Evolutionary conservation across 2,888 invertebrate species (phyloP), one percentile per base, ranked within the genome.

Genomic region (Isoperla grammatica): DNA sequence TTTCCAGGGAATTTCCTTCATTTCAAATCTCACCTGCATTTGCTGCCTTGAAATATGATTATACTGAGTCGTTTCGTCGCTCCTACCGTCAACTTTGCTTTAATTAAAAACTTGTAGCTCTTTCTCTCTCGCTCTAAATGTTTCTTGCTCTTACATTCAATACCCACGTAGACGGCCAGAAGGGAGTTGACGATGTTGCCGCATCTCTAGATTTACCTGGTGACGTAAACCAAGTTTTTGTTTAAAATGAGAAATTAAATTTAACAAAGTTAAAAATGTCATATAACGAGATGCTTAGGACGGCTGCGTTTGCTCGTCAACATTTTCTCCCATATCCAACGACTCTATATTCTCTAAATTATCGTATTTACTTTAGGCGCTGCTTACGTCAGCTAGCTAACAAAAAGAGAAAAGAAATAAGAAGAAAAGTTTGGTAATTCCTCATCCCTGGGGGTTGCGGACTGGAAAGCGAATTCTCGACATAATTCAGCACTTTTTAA

Each of bases 401-500:
- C 53, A 20, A 46, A 46, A 53, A 39, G 53, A 53, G 39, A 53
- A 20, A 39, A 53, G 17, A 20, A 20, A 17, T 19, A 19, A 19
- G 39, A 39, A 37, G 22, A 37, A 53, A 53, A 53, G 53, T 53
- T 53, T 53, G 35, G 53, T 53, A 53, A 37, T 53, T 53, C 53
- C 19, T 53, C 39, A 53, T 53, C 53, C 53, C 53, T 37, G n/a
- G 53, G 19, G 53, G 53, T 53, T 53, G 35, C 53, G 37, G 35
- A 17, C 39, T 37, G 39, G 53, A 20, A 53, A 19, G 39, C 53
- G 49, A 56, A 49, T 60, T 50, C 49, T 42, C 39, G 48, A 58
- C 55, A 61, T 58, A 57, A 58, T 61, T 61, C 61, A 54, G 61
- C 61, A 61, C 22, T 61, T 61, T 57, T 55, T 48, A 57, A 61